These are phyloP conservation scores for Burhinus oedicnemus DNA, from an alignment of 2,113 vertebrate species.

Conservation along the genomic window DNA sequence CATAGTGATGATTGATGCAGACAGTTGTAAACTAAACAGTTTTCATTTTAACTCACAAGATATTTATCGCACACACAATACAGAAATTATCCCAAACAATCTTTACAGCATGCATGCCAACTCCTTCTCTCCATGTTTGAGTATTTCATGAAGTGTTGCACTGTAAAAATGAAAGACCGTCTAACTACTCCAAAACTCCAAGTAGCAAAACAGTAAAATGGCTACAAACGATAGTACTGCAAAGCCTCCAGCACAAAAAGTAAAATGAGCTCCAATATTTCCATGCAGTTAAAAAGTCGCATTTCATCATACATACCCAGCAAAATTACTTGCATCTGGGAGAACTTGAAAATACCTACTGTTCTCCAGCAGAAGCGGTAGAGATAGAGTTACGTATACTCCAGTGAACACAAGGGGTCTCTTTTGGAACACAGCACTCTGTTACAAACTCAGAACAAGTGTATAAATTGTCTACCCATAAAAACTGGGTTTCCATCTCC, in stretches of 20 bases:
- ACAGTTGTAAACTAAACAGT: neutral
- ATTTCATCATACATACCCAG: neutral
- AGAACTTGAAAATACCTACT: neutral
- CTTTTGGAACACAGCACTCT: conserved; percentile 28
- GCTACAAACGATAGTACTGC: neutral
- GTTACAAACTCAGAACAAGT: neutral
- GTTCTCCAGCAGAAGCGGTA: neutral
- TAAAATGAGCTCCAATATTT: conserved; percentile 10
- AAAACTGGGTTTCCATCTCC: neutral
- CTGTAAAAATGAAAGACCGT: conserved; percentile 1
- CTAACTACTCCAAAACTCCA: neutral
- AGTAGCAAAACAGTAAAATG: neutral
- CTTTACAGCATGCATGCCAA: neutral
- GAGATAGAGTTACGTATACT: neutral
- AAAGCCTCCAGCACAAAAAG: neutral
- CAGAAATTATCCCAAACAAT: neutral
- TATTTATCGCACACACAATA: neutral
- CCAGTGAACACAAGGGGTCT: conserved; percentile 69
- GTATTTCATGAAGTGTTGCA: neutral
- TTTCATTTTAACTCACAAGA: neutral
- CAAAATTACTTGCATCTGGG: conserved; percentile 38
- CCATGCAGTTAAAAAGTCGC: neutral
- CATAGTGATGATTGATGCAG: neutral
- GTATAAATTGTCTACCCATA: neutral
- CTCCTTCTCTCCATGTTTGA: neutral